Evolutionary conservation across 64 coral and sea anemone genomes (phyloP).

Genomic region (Actinia tenebrosa): DNA sequence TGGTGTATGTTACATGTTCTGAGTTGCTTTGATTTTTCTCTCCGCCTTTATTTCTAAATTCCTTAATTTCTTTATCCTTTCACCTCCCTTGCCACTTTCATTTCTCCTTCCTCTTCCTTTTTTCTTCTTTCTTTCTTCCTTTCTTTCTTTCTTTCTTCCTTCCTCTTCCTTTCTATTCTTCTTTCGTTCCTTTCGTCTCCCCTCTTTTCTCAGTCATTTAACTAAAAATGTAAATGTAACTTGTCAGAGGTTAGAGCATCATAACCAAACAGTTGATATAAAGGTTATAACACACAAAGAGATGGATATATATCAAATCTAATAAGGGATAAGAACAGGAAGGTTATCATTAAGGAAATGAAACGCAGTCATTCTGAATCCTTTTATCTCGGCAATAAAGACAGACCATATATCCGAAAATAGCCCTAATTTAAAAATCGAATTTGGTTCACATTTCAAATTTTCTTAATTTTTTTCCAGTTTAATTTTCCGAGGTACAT

Average conservation of each 20-base stretch:
- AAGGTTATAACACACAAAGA: neutral
- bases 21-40: neutral
- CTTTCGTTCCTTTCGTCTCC: neutral
- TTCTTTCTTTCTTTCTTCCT: too few relatives aligned
- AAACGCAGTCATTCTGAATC: too few relatives aligned
- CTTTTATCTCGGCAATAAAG: too few relatives aligned
- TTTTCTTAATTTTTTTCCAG: too few relatives aligned
- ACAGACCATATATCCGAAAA: too few relatives aligned
- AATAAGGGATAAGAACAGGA: neutral
- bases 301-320: neutral
- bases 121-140: neutral
- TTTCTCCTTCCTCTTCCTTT: neutral
- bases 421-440: too few relatives aligned
- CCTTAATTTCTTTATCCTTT: neutral
- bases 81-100: neutral
- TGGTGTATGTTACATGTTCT: too few relatives aligned
- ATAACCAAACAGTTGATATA: neutral
- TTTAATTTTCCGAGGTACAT: too few relatives aligned
- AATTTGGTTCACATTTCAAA: too few relatives aligned
- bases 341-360: too few relatives aligned
- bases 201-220: neutral
- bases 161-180: neutral
- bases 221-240: too few relatives aligned
- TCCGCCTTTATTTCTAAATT: neutral
- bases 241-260: too few relatives aligned